Evolutionary conservation across 1,140 invertebrate species (phyloP).

Genomic region (Drosophila azteca): DNA sequence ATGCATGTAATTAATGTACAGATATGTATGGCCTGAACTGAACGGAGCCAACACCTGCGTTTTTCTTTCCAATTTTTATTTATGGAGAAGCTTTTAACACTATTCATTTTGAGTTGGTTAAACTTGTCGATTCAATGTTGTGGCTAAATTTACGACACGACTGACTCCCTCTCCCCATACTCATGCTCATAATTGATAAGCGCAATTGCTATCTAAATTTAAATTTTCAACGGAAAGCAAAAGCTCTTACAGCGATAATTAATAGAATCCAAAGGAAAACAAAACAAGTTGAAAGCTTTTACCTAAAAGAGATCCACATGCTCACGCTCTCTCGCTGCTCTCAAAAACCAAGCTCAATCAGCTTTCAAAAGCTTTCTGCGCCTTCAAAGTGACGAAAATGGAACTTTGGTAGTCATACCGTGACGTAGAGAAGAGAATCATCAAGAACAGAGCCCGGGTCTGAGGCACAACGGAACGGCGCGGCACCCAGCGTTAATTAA

Average conservation of each 20-base stretch:
- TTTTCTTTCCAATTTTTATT: constrained; percentile 26
- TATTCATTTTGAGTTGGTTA: constrained; percentile 50
- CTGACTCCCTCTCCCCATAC: too few relatives aligned
- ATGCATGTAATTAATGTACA: constrained; percentile 57
- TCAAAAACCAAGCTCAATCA: too few relatives aligned
- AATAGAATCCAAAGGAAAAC: constrained; percentile 31
- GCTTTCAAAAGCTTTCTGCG: too few relatives aligned
- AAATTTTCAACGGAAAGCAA: constrained; percentile 22
- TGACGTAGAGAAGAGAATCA: constrained; percentile 58
- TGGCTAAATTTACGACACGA: constrained; percentile 53
- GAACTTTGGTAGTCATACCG: constrained; percentile 60
- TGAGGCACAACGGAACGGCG: background rate
- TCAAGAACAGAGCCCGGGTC: background rate
- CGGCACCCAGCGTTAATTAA: constrained; percentile 7
- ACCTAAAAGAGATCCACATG: too few relatives aligned
- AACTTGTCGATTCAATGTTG: constrained; percentile 30
- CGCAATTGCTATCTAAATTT: constrained; percentile 37
- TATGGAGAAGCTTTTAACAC: constrained; percentile 68
- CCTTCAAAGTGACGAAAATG: constrained; percentile 25
- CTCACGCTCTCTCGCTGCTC: too few relatives aligned
- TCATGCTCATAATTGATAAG: constrained; percentile 52
- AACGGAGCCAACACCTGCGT: constrained; percentile 41
- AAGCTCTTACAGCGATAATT: too few relatives aligned
- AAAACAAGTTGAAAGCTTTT: constrained; percentile 18
- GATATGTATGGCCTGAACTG: constrained; percentile 35